phyloP scores from a whole-genome alignment of 2,113 vertebrate genomes.

The Nibea albiflora region DNA sequence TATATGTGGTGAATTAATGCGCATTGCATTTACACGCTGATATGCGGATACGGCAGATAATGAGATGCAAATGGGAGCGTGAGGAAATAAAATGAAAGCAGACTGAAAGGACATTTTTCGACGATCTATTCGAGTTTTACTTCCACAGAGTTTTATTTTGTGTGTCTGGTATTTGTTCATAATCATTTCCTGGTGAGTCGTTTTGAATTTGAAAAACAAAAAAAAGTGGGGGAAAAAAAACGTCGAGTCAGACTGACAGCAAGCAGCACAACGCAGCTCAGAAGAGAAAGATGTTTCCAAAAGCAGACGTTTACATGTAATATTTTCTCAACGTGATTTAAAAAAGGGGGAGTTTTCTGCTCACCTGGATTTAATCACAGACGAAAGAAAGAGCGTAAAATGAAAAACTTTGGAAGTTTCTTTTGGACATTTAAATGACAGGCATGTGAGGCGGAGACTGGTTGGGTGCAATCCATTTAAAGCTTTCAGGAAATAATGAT shows the following conservation, averaged over 20 bases:
- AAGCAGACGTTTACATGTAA: neutral
- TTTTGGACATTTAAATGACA: slow-evolving; percentile 1
- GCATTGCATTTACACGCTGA: neutral
- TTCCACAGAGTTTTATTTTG: neutral
- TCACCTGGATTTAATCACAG: neutral
- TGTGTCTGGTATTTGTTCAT: slow-evolving; percentile 5
- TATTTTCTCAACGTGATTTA: neutral
- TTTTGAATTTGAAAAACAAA: neutral
- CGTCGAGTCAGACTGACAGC: neutral
- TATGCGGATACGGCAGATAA: slow-evolving; percentile 1
- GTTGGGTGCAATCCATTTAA: neutral
- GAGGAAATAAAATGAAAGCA: neutral
- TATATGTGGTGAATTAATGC: neutral
- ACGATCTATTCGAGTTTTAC: neutral
- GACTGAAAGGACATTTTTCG: neutral
- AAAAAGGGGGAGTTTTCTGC: neutral
- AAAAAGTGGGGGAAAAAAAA: neutral
- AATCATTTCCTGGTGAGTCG: neutral
- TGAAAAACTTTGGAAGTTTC: neutral
- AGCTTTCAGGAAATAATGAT: slow-evolving; percentile 13
- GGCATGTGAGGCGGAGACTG: neutral
- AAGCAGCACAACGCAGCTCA: neutral
- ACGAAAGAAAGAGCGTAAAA: neutral
- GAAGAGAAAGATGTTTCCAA: neutral
- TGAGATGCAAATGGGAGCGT: slow-evolving; percentile 21